Evolutionary conservation across 2,888 invertebrate species (phyloP), one percentile per base, ranked within the genome.

Genomic region (Cloeon dipterum): DNA sequence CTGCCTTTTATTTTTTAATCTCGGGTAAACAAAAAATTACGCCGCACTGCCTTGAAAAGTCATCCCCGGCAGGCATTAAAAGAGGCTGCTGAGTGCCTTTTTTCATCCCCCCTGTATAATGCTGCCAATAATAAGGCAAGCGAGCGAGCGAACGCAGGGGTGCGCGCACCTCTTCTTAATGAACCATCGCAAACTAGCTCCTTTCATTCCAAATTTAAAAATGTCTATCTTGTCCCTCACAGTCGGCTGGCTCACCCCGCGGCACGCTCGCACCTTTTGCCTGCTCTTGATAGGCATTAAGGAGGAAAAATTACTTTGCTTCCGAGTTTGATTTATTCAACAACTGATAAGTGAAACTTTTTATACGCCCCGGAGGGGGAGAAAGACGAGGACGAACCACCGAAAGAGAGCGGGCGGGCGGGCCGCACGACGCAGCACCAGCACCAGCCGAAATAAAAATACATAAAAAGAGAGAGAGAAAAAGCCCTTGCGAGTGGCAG

Each of bases 401-500:
- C 26, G 17, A 11, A 18, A 20, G n/a, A 35, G 16, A 26, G 20
- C n/a, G 20, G 33, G 20, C 13, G 20, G 32, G 11, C 37, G 17
- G 26, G 37, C 32, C 20, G 20, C 10, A 16, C 25, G 26, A 5
- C 25, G n/a, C 16, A 25, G 19, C 16, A 34, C 21, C 35, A 35
- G n/a, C n/a, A n/a, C n/a, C n/a, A n/a, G 20, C 4, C 18, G 21
- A 35, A 21, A 32, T 7, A 33, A 26, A 33, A 32, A 38, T 29
- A 23, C 26, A 25, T 20, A 20, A 35, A 14, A 35, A 19, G 23
- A 23, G 20, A 29, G 19, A 21, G 36, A 37, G 32, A 25, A 26
- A 35, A 21, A 21, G 26, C 5, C 29, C 36, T 26, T 33, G 40
- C 38, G 32, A 38, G 41, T 39, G 41, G 44, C 38, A 32, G 41